Percentiles rank a stretch among this genome's conserved stretches.
Conservation (phyloP, 2,113 vertebrate genomes). For the Ochotona curzoniae region DNA sequence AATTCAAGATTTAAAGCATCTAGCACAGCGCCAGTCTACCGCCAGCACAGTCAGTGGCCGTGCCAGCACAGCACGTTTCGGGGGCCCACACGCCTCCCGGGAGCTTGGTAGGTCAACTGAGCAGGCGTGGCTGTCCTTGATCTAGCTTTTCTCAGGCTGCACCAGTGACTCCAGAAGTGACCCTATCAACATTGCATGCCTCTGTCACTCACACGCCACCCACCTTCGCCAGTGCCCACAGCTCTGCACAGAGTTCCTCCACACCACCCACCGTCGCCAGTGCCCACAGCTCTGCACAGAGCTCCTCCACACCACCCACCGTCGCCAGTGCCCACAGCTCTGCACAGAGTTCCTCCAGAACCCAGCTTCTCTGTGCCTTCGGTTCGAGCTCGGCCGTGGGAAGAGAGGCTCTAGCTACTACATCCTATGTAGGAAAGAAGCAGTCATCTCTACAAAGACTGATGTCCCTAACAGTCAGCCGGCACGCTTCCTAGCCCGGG, state of each 20-base stretch:
- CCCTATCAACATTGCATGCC: too few species aligned
- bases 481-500: neutral
- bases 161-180: too few species aligned
- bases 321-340: rapidly evolving
- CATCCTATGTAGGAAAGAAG: neutral
- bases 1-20: neutral
- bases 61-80: neutral
- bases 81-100: neutral
- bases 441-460: neutral
- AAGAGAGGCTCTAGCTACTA: neutral
- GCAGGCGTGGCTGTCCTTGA: neutral
- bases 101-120: neutral
- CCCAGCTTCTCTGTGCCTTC: neutral
- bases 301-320: too few species aligned
- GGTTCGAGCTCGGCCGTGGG: neutral
- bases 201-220: too few species aligned
- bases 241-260: neutral
- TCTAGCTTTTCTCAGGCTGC: too few species aligned
- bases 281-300: neutral
- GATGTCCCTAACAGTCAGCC: conserved; percentile 54
- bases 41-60: neutral
- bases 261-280: too few species aligned
- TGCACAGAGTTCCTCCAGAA: rapidly evolving
- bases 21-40: neutral
- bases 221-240: too few species aligned